Evolutionary conservation across 2,113 vertebrate genomes (phyloP), one percentile per base, ranked within the genome.

Genomic region (Calypte anna): DNA sequence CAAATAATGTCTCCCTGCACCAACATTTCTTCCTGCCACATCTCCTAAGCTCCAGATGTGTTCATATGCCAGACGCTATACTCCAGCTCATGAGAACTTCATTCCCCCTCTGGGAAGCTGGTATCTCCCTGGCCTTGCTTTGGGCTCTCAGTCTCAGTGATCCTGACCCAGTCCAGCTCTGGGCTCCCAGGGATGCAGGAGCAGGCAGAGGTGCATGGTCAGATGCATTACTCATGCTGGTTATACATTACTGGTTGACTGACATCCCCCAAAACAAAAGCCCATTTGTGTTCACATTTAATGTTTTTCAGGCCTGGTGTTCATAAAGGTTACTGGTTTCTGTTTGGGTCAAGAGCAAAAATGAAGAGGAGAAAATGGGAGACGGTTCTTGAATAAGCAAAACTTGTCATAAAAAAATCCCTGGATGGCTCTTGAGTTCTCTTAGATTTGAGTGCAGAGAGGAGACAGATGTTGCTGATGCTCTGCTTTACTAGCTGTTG

Each of bases 381-480:
- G 30, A 16, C 1, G 0, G 36, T 51, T 91, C 36, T 82, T 62
- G 23, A 91, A 58, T 20, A 69, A 85, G 58, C 27, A 67, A 58
- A 73, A 69, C 22, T 68, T 86, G 43, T 36, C 17, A 51, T 70
- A 84, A 92, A 93, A 92, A 93, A 92, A 87, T 17, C 54, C 43
- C 24, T 86, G 81, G n/a, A 82, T 58, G 76, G 36, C 16, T 69
- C 43, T 66, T 33, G 31, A 82, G 10, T 86, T 63, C 31, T 57
- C 67, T 74, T 87, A 54, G 70, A 76, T 93, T 40, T 30, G 17
- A 85, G 30, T 55, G 59, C 36, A 92, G 75, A 94, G 58, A 64
- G 55, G 10, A 95, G 81, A 82, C 84, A 95, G 77, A 94, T 77
- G 94, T 91, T 92, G 54, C 77, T 78, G 76, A 30, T 83, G 59